Base-by-base conservation (phyloP, 2,888 invertebrate species). In the Parnassius glacialis region DNA sequence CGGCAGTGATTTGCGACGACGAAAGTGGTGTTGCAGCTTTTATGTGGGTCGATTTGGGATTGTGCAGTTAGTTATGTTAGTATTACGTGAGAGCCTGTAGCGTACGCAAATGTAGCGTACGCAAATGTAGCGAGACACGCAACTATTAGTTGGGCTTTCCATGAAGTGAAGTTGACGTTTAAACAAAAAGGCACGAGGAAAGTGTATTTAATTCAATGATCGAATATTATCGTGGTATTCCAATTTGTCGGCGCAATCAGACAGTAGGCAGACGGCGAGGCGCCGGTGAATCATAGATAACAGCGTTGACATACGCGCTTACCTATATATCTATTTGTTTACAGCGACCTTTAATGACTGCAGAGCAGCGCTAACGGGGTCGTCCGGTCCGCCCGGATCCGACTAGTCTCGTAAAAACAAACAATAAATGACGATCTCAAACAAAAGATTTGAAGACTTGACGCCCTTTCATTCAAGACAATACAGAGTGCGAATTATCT, bases 21-120 rank as follows among this genome's bases (percentile, higher is more conserved):
- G 90, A 91, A 91, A 91, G 90, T 91, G 90, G 90, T 87, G 88
- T 83, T 87, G 84, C 90, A 85, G 81, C 90, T 89, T 90, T 90
- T 87, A 90, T 87, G 88, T 90, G 74, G 89, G 88, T 84, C 89
- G 83, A 85, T 85, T 85, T 85, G 84, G 78, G 80, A 72, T 81
- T 71, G 66, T 70, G 70, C 70, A 73, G 80, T 86, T 70, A 73
- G 80, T 86, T 85, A 84, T 80, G 86, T 83, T 82, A 80, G 83
- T 84, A 78, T 88, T 88, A 88, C 85, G 84, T 81, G 81, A 83
- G 79, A 66, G 65, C 59, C 52, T 55, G 65, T 58, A 54, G 52
- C 59, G 50, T 58, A 41, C 45, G 62, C 51, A 62, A 58, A 62
- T 58, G 20, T 20, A 58, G 47, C 25, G 51, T 58, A 41, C 45